These are phyloP conservation scores for Theonella swinhoei DNA, from an alignment of 37 sponge, comb jelly and placozoan genomes.

Conservation along the genomic window DNA sequence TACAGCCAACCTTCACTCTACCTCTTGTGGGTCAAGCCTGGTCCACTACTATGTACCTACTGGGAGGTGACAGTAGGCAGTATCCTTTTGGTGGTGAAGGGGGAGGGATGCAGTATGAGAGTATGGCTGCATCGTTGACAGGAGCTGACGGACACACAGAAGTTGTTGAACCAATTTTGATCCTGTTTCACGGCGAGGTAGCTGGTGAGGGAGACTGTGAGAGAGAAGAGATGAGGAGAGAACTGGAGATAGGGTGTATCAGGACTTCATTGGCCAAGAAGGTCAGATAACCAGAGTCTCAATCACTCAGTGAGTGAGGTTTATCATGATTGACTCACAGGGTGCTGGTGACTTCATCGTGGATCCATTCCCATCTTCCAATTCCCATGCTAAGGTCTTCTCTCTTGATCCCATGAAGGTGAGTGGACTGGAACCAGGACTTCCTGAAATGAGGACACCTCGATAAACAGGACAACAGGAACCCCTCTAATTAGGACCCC, in stretches of 20 bases:
- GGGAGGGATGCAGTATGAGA: not conserved
- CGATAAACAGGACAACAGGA: too few relatives aligned
- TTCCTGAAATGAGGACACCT: too few relatives aligned
- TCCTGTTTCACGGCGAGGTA: not conserved
- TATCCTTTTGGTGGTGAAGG: too few relatives aligned
- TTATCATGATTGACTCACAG: too few relatives aligned
- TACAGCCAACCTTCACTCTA: not conserved
- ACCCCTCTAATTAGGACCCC: too few relatives aligned
- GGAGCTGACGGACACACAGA: not conserved
- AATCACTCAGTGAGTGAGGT: too few relatives aligned
- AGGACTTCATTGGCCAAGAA: conserved; percentile 34
- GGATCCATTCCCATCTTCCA: conserved; percentile 44
- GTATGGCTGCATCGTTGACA: conserved; percentile 9
- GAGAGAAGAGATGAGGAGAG: conserved; percentile 1
- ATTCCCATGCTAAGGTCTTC: conserved; percentile 55
- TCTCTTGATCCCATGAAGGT: conserved; percentile 79
- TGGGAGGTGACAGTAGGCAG: not conserved
- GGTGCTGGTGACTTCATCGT: conserved; percentile 69
- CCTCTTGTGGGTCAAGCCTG: conserved; percentile 25
- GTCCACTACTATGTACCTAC: conserved; percentile 34
- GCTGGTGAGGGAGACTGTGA: not conserved
- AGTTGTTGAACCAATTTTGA: not conserved
- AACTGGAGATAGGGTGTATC: conserved; percentile 51
- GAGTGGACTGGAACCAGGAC: too few relatives aligned
- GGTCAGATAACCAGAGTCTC: not conserved